Evolutionary conservation across 2,888 invertebrate species (phyloP).

Genomic region (Mimas tiliae): DNA sequence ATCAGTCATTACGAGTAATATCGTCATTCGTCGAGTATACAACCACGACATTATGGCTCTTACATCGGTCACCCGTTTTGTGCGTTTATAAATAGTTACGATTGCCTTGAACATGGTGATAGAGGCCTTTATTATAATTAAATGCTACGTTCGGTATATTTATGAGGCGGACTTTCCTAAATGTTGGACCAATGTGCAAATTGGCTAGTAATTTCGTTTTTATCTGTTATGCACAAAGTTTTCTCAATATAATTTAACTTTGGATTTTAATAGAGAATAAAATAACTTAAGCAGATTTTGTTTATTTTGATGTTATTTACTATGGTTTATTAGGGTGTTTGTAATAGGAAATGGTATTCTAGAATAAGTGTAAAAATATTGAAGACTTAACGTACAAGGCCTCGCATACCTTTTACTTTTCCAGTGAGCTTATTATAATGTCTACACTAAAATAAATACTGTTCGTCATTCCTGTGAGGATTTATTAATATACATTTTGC

Average conservation of each 20-base stretch:
- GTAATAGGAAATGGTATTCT: neutral
- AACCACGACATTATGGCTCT: no score
- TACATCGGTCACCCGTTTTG: no score
- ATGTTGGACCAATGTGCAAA: neutral
- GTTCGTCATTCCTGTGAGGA: neutral
- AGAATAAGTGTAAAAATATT: neutral
- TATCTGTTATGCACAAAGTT: neutral
- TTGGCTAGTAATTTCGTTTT: constrained; percentile 4
- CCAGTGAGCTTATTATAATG: neutral
- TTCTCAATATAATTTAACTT: neutral
- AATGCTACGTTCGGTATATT: neutral
- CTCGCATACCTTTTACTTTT: neutral
- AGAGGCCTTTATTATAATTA: neutral
- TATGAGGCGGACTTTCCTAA: neutral
- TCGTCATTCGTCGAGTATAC: no score
- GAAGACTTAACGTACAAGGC: no score
- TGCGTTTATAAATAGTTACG: no score
- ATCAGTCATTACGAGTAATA: no score
- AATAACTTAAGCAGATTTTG: neutral
- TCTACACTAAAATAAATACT: neutral
- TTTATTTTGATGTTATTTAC: neutral
- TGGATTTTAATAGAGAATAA: neutral
- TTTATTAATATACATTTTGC: neutral
- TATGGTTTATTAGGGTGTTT: neutral
- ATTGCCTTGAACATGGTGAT: neutral